Evolutionary conservation across 2,888 invertebrate species (phyloP).

Genomic region (Folsomia candida): DNA sequence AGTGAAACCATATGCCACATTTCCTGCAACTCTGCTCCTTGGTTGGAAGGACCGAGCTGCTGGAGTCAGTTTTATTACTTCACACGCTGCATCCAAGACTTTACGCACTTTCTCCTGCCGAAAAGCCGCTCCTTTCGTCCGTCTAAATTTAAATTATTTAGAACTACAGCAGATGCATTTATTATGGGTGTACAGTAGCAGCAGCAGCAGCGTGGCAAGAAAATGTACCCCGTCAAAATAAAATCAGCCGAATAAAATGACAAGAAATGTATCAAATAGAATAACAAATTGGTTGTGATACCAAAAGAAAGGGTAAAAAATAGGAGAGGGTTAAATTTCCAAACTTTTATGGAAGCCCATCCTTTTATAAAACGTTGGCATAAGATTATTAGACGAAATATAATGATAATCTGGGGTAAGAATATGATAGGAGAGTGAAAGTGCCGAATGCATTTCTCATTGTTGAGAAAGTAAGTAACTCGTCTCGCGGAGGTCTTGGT

Average conservation of each 20-base stretch:
- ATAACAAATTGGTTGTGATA: too few relatives aligned
- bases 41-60: too few relatives aligned
- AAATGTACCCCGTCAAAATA: not conserved
- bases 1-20: constrained; percentile 2
- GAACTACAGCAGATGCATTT: not conserved
- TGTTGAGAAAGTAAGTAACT: too few relatives aligned
- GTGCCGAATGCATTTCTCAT: too few relatives aligned
- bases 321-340: too few relatives aligned
- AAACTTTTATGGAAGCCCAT: not conserved
- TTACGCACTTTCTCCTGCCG: not conserved
- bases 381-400: not conserved
- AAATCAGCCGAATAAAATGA: not conserved
- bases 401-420: not conserved
- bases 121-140: not conserved
- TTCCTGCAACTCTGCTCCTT: not conserved
- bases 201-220: not conserved
- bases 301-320: too few relatives aligned
- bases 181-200: too few relatives aligned
- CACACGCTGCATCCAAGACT: not conserved
- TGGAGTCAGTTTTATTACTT: not conserved
- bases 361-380: not conserved
- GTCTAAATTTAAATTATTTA: not conserved
- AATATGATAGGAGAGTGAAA: not conserved
- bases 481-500: too few relatives aligned
- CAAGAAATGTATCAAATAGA: not conserved